These are phyloP conservation scores for Hemaris fuciformis DNA, from an alignment of 2,888 invertebrate species.

Conservation along the genomic window DNA sequence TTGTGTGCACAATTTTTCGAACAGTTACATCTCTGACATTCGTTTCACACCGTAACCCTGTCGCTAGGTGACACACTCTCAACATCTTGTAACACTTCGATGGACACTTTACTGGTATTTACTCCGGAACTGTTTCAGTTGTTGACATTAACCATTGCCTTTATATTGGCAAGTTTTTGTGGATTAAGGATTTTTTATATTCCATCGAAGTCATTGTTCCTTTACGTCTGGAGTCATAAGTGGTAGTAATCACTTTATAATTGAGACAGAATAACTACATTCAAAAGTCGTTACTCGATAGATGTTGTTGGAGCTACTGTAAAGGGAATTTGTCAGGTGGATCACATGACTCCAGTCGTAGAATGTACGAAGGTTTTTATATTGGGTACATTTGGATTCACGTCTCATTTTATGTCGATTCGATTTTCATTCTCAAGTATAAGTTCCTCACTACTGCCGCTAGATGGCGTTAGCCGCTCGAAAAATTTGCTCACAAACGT, in stretches of 20 bases:
- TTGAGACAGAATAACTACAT: neutral
- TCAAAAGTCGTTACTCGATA: no score
- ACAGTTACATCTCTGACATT: slow-evolving; percentile 57
- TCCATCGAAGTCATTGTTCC: neutral
- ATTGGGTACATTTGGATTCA: neutral
- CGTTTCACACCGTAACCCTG: slow-evolving; percentile 30
- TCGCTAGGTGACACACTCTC: neutral
- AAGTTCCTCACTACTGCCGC: slow-evolving; percentile 9
- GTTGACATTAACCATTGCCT: neutral
- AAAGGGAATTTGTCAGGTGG: neutral
- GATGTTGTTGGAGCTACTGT: neutral
- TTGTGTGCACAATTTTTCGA: slow-evolving; percentile 75
- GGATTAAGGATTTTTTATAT: neutral
- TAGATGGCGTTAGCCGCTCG: slow-evolving; percentile 62
- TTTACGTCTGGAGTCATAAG: neutral
- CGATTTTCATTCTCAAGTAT: slow-evolving; percentile 8
- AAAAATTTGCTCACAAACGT: slow-evolving; percentile 70
- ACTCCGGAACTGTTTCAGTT: neutral
- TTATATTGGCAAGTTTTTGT: neutral
- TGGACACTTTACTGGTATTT: neutral
- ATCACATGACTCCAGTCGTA: neutral
- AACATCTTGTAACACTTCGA: neutral
- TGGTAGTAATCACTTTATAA: neutral
- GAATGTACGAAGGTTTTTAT: neutral
- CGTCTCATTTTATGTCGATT: slow-evolving; percentile 14